Evolutionary conservation across 92 coral and sea anemone genomes (phyloP), one percentile per base, ranked within the genome.

Genomic region (Umimayanthus chanpuru): DNA sequence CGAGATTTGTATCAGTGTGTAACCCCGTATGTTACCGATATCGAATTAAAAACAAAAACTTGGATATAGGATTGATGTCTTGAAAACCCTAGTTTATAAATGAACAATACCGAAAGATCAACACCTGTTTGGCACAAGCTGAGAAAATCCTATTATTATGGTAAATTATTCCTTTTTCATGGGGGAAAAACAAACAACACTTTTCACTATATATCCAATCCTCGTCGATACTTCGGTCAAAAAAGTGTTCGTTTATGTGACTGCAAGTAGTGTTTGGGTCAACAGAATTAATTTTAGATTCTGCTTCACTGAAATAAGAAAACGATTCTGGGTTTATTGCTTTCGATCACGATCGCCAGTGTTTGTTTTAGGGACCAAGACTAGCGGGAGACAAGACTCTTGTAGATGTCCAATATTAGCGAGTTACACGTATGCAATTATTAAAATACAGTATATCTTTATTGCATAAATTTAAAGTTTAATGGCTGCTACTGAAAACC

Each of bases 161-260:
- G 40, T 83, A 83, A 83, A 83, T 43, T 83, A 83, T 83, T 83
- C 78, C 9, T 16, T 68, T 83, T 70, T 71, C 77, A 30, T 83
- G 15, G 28, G 32, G 28, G 32, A 67, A 83, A 41, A 32, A 36
- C 66, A 68, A 83, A 44, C 56, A 44, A 18, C 36, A 44, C 78
- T 83, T 25, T 41, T 68, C 66, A 49, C 38, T 26, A 6, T 25
- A 70, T 47, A 72, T 68, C 67, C 78, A 83, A 70, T 43, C 66
- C 77, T 21, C 15, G 61, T 71, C 30, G 25, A 68, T 39, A 6
- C 28, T 28, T 40, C 4, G 12, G 55, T 43, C 47, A 40, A 67
- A 38, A 28, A n/a, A 68, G 65, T 50, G n/a, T 39, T 16, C 36
- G 67, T 70, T 83, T 83, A 83, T 55, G 23, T 11, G 21, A 26